These are phyloP conservation scores for Protodeltote pygarga DNA, from an alignment of 2,888 invertebrate species.

Conservation along the genomic window DNA sequence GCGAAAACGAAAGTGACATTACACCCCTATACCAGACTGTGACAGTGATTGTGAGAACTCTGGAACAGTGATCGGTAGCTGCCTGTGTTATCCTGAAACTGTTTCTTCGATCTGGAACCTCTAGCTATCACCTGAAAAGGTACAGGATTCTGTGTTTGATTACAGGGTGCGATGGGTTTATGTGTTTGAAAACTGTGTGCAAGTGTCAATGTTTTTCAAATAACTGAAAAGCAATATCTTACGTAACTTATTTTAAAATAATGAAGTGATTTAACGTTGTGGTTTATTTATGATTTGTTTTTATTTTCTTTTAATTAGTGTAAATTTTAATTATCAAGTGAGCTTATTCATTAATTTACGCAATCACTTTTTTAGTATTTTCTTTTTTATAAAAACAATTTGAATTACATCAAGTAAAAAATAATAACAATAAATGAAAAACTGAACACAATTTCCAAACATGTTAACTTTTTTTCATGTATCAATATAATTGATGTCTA, in stretches of 20 bases:
- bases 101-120: slow-evolving; percentile 69
- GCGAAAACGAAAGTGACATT: slow-evolving; percentile 81
- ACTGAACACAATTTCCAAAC: slow-evolving; percentile 27
- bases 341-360: no score
- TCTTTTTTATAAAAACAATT: no score
- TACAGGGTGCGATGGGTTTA: slow-evolving; percentile 16
- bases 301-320: no score
- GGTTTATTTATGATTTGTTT: no score
- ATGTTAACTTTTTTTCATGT: neutral
- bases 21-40: slow-evolving; percentile 60
- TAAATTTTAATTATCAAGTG: no score
- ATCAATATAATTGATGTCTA: no score
- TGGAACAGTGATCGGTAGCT: slow-evolving; percentile 83
- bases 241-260: neutral
- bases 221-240: slow-evolving; percentile 1
- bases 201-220: slow-evolving; percentile 14
- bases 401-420: no score
- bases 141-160: slow-evolving; percentile 67
- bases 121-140: slow-evolving; percentile 74
- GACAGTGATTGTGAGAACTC: slow-evolving; percentile 80
- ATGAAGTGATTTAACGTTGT: slow-evolving; percentile 4
- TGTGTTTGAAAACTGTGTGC: slow-evolving; percentile 43
- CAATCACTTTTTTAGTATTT: no score
- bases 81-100: slow-evolving; percentile 82
- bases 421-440: no score